Conservation (phyloP, 2,113 vertebrate species). For the Opisthocomus hoazin region DNA sequence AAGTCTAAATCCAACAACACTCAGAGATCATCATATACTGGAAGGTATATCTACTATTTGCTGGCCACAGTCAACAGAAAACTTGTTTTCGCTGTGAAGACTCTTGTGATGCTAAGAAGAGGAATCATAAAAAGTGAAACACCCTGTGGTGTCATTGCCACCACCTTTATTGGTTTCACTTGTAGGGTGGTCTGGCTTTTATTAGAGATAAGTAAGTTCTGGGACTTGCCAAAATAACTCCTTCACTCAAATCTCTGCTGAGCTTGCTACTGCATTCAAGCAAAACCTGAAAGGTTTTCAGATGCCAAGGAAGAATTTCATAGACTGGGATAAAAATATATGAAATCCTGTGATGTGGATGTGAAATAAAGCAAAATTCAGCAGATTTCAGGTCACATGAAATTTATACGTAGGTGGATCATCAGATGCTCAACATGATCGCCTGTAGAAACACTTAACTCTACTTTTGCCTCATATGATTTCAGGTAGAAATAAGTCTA, state of each 20-base stretch:
- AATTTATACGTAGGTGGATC: rapidly evolving
- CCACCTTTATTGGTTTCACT: background rate
- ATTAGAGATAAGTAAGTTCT: background rate
- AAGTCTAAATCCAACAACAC: background rate
- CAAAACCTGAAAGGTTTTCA: background rate
- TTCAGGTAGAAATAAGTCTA: background rate
- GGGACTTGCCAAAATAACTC: background rate
- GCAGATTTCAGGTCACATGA: background rate
- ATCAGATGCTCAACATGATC: background rate
- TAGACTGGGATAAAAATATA: background rate
- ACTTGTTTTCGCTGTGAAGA: background rate
- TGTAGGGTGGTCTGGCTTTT: background rate
- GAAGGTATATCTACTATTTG: background rate
- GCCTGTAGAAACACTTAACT: background rate
- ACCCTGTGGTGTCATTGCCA: background rate
- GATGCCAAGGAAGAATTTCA: background rate
- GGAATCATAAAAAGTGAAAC: background rate
- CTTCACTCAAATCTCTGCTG: background rate
- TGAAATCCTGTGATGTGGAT: background rate
- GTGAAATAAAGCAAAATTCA: background rate
- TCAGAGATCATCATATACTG: background rate
- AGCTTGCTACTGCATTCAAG: background rate
- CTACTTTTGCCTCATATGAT: background rate
- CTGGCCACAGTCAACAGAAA: background rate
- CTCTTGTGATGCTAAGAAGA: background rate